Evolutionary conservation across 2,888 invertebrate genomes (phyloP), one percentile per base, ranked within the genome.

Genomic region (Drosophila dives): DNA sequence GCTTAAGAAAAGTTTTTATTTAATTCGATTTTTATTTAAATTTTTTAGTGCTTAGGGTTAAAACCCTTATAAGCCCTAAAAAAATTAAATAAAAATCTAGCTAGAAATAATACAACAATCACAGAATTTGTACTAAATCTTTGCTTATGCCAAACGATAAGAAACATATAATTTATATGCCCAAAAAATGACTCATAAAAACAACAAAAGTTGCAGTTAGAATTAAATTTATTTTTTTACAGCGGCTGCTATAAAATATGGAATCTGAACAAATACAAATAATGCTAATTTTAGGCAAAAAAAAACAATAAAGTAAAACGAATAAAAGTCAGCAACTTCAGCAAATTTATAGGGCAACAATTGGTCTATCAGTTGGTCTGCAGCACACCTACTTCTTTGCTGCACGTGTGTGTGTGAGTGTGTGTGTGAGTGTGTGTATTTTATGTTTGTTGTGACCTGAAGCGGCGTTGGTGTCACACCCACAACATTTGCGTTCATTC

Each of bases 381-480:
- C 60, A 56, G 48, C 60, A 68, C 74, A 64, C 74, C 75, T 74
- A 74, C 75, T 60, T 51, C 62, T 20, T 40, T 29, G 49, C 29
- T 29, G 56, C 45, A 50, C 59, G 34, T 32, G 15, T 23, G 50
- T 53, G 26, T 51, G 53, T 64, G 67, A 56, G 42, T 56, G 67
- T 71, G 38, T 53, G n/a, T 40, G n/a, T 20, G 42, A 1, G 11
- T 20, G 20, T 20, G 42, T 20, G 20, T 45, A 45, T 45, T 38
- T 38, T 55, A 34, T 64, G 61, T 54, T 75, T 71, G 76, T 73
- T 84, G 68, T 86, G 84, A 84, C 84, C 84, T 60, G 82, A 77
- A 81, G 82, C 84, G 84, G 84, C 84, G 87, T 84, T 84, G 84
- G 84, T 84, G 84, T 84, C 84, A 84, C 84, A 84, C 84, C 84